Evolutionary conservation across 2,888 invertebrate species (phyloP).

Genomic region (Elegia similella): DNA sequence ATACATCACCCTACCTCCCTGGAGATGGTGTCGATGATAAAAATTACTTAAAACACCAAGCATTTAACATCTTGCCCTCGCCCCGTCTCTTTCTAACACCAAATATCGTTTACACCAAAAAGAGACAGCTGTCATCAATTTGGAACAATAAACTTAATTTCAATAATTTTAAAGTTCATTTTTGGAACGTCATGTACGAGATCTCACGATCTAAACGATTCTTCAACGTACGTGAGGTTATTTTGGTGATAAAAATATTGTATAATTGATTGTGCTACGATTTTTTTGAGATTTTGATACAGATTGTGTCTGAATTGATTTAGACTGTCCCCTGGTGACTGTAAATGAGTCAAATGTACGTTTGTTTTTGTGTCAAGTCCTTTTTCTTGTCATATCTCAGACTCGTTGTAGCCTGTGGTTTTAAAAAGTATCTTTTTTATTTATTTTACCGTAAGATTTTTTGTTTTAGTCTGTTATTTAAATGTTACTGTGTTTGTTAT

Average conservation of each 20-base stretch:
- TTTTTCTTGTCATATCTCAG: conserved; percentile 15
- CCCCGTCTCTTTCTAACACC: conserved; percentile 50
- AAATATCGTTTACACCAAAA: conserved; percentile 29
- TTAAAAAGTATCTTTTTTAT: neutral
- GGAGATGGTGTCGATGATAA: conserved; percentile 78
- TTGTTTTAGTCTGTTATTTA: neutral
- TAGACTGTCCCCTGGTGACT: conserved; percentile 28
- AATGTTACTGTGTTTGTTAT: neutral
- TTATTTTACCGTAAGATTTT: neutral
- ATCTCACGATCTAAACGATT: conserved; percentile 53
- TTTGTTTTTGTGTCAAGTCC: conserved; percentile 14
- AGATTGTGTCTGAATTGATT: conserved; percentile 51
- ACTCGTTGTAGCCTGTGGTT: conserved; percentile 15
- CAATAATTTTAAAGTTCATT: conserved; percentile 35
- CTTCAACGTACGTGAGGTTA: conserved; percentile 55
- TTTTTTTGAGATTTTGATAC: conserved; percentile 35
- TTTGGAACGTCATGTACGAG: conserved; percentile 29
- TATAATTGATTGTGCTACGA: conserved; percentile 51
- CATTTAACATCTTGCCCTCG: conserved; percentile 69
- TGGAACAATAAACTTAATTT: conserved; percentile 42
- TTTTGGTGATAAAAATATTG: conserved; percentile 59
- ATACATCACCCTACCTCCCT: conserved; percentile 74
- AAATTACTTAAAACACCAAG: conserved; percentile 80
- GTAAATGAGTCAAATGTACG: conserved; percentile 14
- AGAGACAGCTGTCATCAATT: conserved; percentile 33